Evolutionary conservation across 2,888 invertebrate species (phyloP).

Genomic region (Lasioglossum calceatum): DNA sequence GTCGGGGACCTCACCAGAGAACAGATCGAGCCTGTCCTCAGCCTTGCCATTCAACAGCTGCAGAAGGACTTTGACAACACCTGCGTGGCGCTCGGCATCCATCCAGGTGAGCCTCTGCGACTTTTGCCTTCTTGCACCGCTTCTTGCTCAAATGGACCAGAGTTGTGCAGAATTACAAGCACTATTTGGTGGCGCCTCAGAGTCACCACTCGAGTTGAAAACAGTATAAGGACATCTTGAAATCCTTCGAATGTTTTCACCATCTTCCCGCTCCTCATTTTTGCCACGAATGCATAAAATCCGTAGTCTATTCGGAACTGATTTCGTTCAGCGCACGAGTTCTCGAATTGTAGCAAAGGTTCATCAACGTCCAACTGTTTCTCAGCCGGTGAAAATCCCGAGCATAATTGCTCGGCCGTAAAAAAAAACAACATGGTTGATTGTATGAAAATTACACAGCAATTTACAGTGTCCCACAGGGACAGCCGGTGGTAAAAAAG

Average conservation of each 20-base stretch:
- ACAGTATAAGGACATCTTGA: too few relatives aligned
- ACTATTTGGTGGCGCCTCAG: too few relatives aligned
- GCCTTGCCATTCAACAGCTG: slow-evolving; percentile 94
- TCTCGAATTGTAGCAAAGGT: not conserved
- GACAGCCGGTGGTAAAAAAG: not conserved
- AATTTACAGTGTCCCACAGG: not conserved
- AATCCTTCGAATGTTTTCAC: too few relatives aligned
- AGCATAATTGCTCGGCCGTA: not conserved
- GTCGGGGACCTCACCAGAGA: slow-evolving; percentile 88
- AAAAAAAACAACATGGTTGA: not conserved
- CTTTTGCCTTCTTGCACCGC: not conserved
- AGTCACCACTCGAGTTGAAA: too few relatives aligned
- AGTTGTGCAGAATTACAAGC: too few relatives aligned
- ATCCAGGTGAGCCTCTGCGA: slow-evolving; percentile 89
- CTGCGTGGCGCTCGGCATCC: slow-evolving; percentile 93
- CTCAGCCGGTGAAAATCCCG: not conserved
- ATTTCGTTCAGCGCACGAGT: not conserved
- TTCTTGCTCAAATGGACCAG: not conserved
- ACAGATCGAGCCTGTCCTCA: slow-evolving; percentile 93
- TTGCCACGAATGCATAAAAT: too few relatives aligned
- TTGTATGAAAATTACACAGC: slow-evolving; percentile 2
- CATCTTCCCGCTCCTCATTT: too few relatives aligned
- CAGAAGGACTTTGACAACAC: slow-evolving; percentile 94
- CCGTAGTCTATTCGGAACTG: too few relatives aligned
- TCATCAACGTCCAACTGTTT: not conserved